Evolutionary conservation across 2,888 invertebrate species (phyloP).

Genomic region (Rhagonycha fulva): DNA sequence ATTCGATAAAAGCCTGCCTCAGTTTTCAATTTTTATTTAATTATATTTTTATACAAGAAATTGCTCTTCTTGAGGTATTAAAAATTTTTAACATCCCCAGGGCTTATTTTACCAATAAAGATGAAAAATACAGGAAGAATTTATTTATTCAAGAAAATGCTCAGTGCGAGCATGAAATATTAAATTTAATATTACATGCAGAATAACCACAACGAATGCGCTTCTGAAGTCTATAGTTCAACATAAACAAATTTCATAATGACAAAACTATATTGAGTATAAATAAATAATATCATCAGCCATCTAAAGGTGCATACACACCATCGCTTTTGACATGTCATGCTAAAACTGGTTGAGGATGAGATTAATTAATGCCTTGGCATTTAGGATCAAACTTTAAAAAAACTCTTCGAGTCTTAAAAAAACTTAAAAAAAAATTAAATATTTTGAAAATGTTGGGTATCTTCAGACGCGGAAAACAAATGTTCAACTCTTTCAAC

Average conservation of each 20-base stretch:
- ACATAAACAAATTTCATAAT: too few relatives aligned
- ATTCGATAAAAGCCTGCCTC: neutral
- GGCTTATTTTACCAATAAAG: neutral
- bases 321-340: too few relatives aligned
- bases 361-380: too few relatives aligned
- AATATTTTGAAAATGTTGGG: too few relatives aligned
- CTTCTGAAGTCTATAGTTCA: neutral
- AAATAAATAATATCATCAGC: neutral
- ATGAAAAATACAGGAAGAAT: neutral
- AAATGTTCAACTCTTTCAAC: too few relatives aligned
- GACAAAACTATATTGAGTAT: too few relatives aligned
- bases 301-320: too few relatives aligned
- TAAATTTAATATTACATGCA: neutral
- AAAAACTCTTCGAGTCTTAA: too few relatives aligned
- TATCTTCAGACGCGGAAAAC: too few relatives aligned
- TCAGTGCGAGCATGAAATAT: neutral
- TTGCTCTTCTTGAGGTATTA: neutral
- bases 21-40: neutral
- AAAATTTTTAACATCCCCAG: neutral
- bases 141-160: neutral
- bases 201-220: neutral
- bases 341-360: too few relatives aligned
- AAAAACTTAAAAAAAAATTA: too few relatives aligned
- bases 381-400: too few relatives aligned
- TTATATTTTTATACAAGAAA: neutral